Base-by-base conservation (phyloP, 2,888 invertebrate genomes). In the Euzophera pinguis region DNA sequence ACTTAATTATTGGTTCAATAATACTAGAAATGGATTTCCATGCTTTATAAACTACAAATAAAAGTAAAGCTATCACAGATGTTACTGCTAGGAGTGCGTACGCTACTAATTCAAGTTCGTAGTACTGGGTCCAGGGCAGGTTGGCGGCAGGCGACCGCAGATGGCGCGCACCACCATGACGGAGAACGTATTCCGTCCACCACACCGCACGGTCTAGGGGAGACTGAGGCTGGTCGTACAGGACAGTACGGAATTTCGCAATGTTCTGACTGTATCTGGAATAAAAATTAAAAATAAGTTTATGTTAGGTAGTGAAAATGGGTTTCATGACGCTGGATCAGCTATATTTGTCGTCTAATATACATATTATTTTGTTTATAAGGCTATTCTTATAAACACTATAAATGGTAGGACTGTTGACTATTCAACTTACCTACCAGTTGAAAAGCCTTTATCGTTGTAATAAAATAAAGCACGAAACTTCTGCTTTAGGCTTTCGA, bases 121-220 rank as follows among this genome's bases (percentile, higher is more conserved):
- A 51, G 27, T 53, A 57, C 10, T 51, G 39, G 0, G 16, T n/a
- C 51, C 48, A 54, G 0, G 51, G 10, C 16, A 68, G 55, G 37
- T 61, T 59, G 1, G 68, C 63, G 8, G 63, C 61, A 1, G 79
- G 77, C 38, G 78, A 66, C 32, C 71, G 69, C 1, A 86, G 64
- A 57, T 84, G 83, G 27, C 57, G 59, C 1, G 81, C 76, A 6
- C 81, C 81, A 17, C 70, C 65, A 53, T 83, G 75, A n/a, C 82
- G 68, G 12, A 84, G 58, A 2, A 84, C 73, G 59, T 85, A 77
- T 59, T 85, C 84, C 9, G 77, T 78, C 82, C 82, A 83, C 81
- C 80, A 82, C 13, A 82, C 62, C 0, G 81, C 79, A 14, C 75
- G 71, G 29, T 81, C 75, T n/a, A 71, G 17, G 0, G 57, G 43